phyloP scores from a whole-genome alignment of 2,888 invertebrate genomes.

The Ectemnius lituratus region DNA sequence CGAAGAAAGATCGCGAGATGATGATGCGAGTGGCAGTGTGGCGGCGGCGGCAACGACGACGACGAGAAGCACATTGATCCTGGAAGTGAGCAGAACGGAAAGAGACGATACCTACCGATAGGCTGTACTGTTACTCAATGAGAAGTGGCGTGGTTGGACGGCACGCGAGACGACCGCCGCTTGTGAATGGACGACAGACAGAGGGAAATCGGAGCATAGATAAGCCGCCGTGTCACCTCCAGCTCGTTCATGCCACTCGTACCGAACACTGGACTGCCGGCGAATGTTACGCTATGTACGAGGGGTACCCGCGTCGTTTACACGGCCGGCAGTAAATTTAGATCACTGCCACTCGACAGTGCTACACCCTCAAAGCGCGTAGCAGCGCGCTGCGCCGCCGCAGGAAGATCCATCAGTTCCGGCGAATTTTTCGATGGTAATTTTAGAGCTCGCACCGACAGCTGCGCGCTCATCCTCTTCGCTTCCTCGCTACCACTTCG shows the following conservation, averaged over 20 bases:
- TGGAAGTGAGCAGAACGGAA: not conserved
- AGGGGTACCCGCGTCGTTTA: conserved; percentile 59
- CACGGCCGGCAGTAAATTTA: conserved; percentile 62
- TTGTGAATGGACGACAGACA: conserved; percentile 44
- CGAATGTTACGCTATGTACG: conserved; percentile 63
- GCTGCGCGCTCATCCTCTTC: not conserved
- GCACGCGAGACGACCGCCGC: conserved; percentile 35
- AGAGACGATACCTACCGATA: conserved; percentile 2
- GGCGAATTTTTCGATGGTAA: conserved; percentile 53
- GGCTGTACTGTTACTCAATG: conserved; percentile 6
- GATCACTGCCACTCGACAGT: conserved; percentile 61
- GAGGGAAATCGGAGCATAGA: conserved; percentile 62
- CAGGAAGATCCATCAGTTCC: conserved; percentile 47
- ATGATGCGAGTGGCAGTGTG: not conserved
- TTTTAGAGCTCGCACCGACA: conserved; percentile 48
- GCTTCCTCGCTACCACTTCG: conserved; percentile 34
- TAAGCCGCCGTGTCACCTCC: conserved; percentile 60
- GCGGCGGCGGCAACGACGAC: too few species aligned
- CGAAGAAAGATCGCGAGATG: conserved; percentile 4
- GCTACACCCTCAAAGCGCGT: conserved; percentile 49
- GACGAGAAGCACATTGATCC: too few species aligned
- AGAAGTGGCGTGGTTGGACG: conserved; percentile 8
- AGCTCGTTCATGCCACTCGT: conserved; percentile 57
- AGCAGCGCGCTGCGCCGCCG: not conserved
- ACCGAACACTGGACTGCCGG: conserved; percentile 53